Base-by-base conservation (phyloP, 1,140 invertebrate species). In the Contarinia nasturtii region DNA sequence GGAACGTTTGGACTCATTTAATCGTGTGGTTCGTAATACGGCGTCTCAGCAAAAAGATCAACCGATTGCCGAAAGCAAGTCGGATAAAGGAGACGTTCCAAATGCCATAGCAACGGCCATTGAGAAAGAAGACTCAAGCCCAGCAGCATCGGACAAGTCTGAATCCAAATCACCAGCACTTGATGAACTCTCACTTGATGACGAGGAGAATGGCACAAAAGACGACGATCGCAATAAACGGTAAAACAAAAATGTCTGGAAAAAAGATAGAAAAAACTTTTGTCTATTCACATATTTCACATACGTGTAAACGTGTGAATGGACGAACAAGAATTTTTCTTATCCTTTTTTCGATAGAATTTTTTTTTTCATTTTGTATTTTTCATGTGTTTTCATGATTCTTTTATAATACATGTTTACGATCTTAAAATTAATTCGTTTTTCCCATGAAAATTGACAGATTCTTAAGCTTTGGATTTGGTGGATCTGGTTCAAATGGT, bases 161-260 rank as follows among this genome's bases (percentile, higher is more conserved):
- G 69, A 67, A 44, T 60, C 72, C 15, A 67, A 71, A 22, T 70
- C 71, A 15, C 61, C 61, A 41, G 63, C 67, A 51, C 70, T 74
- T 50, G 72, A 74, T 56, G 72, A 74, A 52, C 64, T 74, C 49
- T 65, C 70, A 1, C 59, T 79, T 33, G 71, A 73, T 42, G 68
- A 73, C 33, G 74, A 75, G 50, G 61, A 69, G 38, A 79, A 75
- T 53, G 10, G 27, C 27, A n/a, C n/a, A 5, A 27, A 27, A 3
- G 82, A 84, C 56, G 79, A 83, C 56, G 79, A 82, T 59, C 72
- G 81, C 56, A 80, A 85, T 63, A 86, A 86, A 58, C 74, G 77
- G 70, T 73, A 52, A 56, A 43, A 38, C 15, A 14, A 38, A 38
- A 38, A n/a, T n/a, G 36, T 38, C 12, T 38, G 36, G n/a, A n/a